Evolutionary conservation across 2,888 invertebrate species (phyloP).

Genomic region (Microdon myrmicae): DNA sequence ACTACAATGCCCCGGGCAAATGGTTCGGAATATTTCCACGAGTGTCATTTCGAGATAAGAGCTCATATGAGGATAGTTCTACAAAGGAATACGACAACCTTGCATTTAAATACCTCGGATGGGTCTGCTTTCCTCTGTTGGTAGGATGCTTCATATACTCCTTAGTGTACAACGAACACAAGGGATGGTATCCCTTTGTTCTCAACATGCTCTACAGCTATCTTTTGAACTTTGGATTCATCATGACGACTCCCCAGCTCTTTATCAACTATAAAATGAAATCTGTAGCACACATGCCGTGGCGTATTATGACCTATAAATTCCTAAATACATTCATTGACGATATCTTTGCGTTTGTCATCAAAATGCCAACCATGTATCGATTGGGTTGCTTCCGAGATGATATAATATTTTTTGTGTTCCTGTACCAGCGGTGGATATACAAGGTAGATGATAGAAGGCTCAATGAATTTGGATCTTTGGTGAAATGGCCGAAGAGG

Average conservation of each 20-base stretch:
- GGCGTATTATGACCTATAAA: conserved; percentile 99
- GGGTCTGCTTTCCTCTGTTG: conserved; percentile 94
- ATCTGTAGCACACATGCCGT: conserved; percentile 98
- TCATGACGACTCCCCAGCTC: conserved; percentile 99
- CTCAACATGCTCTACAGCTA: conserved; percentile 98
- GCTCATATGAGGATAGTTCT: conserved; percentile 93
- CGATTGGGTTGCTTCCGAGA: conserved; percentile 97
- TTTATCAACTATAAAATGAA: conserved; percentile 99
- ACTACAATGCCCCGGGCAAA: conserved; percentile 78
- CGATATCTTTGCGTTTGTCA: conserved; percentile 99
- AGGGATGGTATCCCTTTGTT: conserved; percentile 99
- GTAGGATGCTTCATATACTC: conserved; percentile 96
- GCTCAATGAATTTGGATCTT: conserved; percentile 98
- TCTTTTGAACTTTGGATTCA: conserved; percentile 97
- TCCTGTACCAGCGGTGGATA: conserved; percentile 98
- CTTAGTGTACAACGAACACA: conserved; percentile 94
- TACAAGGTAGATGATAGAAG: conserved; percentile 96
- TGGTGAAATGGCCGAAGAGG: conserved; percentile 78
- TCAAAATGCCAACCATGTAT: conserved; percentile 99
- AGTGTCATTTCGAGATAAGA: conserved; percentile 88
- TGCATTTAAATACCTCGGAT: conserved; percentile 96
- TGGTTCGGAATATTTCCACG: conserved; percentile 84
- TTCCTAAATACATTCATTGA: conserved; percentile 99
- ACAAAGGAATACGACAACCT: conserved; percentile 94
- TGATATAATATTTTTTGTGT: conserved; percentile 98